Percentiles rank a stretch among this genome's conserved stretches.
Conservation (phyloP, 2,113 vertebrate species). For the Pterocles burchelli region DNA sequence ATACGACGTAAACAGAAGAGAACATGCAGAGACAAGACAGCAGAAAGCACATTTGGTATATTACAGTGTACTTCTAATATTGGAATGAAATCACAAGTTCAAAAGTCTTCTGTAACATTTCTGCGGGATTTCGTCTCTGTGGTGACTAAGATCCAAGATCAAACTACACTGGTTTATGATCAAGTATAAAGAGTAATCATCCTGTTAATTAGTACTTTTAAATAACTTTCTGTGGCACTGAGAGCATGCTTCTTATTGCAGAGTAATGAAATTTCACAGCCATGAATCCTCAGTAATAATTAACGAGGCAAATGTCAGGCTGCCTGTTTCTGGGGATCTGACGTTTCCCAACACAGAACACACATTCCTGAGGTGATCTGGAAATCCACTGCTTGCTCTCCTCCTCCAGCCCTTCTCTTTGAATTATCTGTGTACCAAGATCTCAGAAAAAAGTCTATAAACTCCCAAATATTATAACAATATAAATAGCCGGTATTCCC, state of each 20-base stretch:
- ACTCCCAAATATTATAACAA: neutral
- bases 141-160: neutral
- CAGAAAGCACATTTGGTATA: neutral
- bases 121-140: neutral
- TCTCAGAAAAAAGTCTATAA: neutral
- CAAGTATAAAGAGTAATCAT: neutral
- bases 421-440: neutral
- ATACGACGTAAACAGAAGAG: neutral
- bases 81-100: neutral
- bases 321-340: neutral
- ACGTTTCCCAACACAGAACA: neutral
- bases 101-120: neutral
- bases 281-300: neutral
- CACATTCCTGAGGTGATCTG: neutral
- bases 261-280: neutral
- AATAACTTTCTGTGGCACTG: neutral
- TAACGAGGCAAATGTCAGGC: neutral
- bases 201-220: neutral
- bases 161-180: neutral
- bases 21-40: neutral
- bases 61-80: neutral
- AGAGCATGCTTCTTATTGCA: neutral
- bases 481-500: neutral
- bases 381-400: neutral
- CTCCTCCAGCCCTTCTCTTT: neutral